phyloP scores from a whole-genome alignment of 2,888 invertebrate genomes.

The Piscicola geometra region DNA sequence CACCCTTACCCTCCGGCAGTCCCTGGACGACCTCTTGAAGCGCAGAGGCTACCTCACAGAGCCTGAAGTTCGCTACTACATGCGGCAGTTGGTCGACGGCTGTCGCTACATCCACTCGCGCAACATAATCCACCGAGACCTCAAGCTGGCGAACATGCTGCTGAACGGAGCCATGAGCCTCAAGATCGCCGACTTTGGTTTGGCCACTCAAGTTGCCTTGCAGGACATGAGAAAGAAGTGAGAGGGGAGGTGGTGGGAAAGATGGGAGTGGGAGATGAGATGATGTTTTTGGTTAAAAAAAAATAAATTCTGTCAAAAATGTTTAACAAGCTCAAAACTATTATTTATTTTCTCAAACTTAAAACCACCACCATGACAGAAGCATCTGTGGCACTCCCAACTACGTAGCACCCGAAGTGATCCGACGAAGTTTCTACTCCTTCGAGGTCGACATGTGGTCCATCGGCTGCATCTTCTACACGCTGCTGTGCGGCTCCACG shows the following conservation, averaged over 20 bases:
- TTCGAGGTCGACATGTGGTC: slow-evolving; percentile 65
- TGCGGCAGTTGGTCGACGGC: slow-evolving; percentile 62
- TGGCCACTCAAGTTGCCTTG: slow-evolving; percentile 59
- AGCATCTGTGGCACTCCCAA: slow-evolving; percentile 66
- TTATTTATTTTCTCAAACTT: too few relatives aligned
- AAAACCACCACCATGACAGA: slow-evolving; percentile 50
- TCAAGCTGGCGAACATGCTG: slow-evolving; percentile 64
- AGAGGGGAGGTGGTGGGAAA: slow-evolving; percentile 46
- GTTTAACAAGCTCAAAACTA: too few relatives aligned
- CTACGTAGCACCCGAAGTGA: slow-evolving; percentile 64
- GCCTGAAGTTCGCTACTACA: slow-evolving; percentile 62
- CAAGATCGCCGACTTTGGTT: slow-evolving; percentile 64
- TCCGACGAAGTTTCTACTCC: slow-evolving; percentile 63
- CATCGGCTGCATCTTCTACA: slow-evolving; percentile 64
- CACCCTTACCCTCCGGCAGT: slow-evolving; percentile 51
- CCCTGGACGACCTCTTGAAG: slow-evolving; percentile 61
- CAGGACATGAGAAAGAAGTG: slow-evolving; percentile 61
- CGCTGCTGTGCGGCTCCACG: slow-evolving; percentile 62
- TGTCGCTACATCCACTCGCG: slow-evolving; percentile 61
- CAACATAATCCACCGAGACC: slow-evolving; percentile 62
- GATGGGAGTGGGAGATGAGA: not conserved
- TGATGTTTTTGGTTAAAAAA: too few relatives aligned
- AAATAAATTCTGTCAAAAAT: too few relatives aligned
- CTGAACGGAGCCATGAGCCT: slow-evolving; percentile 62
- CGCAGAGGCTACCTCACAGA: slow-evolving; percentile 61